Conservation (phyloP, 2,888 invertebrate genomes). For the Nowickia ferox region DNA sequence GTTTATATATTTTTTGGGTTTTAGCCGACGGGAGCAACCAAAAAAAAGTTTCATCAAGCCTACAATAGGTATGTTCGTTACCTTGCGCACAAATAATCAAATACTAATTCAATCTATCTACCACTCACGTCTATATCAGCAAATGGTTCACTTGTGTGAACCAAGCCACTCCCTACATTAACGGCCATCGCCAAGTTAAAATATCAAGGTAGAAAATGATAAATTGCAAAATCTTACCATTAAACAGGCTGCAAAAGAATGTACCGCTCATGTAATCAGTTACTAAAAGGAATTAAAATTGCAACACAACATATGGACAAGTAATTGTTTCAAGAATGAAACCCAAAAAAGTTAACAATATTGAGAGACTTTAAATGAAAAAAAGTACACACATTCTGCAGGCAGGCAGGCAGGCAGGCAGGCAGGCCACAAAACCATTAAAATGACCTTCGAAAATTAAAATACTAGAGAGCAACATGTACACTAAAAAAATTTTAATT, state of each 20-base stretch:
- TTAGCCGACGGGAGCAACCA: too few relatives aligned
- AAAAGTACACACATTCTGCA: neutral
- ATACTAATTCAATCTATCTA: too few relatives aligned
- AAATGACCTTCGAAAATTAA: constrained; percentile 71
- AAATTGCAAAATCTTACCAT: constrained; percentile 18
- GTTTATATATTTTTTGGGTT: too few relatives aligned
- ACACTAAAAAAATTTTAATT: constrained; percentile 49
- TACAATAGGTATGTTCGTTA: too few relatives aligned
- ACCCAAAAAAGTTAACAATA: constrained; percentile 34
- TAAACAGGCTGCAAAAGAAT: constrained; percentile 62
- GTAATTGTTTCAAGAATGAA: constrained; percentile 59
- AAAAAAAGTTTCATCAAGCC: too few relatives aligned
- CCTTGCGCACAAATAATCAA: too few relatives aligned
- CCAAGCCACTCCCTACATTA: too few relatives aligned
- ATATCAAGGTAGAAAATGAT: constrained; percentile 1
- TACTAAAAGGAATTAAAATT: constrained; percentile 66
- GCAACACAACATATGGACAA: constrained; percentile 61
- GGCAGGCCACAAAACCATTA: constrained; percentile 46
- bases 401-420: constrained; percentile 18
- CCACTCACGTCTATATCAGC: too few relatives aligned
- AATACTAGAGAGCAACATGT: constrained; percentile 52
- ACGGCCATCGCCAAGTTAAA: neutral
- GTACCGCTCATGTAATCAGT: constrained; percentile 69
- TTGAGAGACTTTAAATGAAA: constrained; percentile 9
- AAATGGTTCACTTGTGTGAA: too few relatives aligned